These are phyloP conservation scores for Poeciliopsis infans DNA, from an alignment of 2,797 vertebrate genomes.

Conservation along the genomic window DNA sequence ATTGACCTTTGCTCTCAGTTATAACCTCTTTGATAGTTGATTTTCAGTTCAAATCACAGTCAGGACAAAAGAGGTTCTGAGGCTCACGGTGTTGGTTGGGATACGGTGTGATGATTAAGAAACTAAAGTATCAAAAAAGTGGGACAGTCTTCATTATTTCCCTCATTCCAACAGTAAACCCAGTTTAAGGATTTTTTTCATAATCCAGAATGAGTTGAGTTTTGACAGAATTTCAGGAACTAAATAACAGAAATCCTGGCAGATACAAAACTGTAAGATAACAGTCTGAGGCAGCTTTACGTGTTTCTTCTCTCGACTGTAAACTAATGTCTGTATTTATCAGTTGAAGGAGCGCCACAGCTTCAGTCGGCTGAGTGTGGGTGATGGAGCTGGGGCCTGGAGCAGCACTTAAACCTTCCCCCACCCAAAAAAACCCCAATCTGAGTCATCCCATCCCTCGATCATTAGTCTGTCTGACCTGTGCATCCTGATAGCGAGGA, in stretches of 20 bases:
- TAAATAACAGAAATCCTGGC: conserved; percentile 52
- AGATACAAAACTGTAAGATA: conserved; percentile 54
- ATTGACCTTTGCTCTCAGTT: background rate
- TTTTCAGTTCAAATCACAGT: background rate
- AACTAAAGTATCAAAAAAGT: background rate
- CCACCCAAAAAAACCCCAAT: conserved; percentile 13
- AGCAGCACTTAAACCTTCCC: conserved; percentile 56
- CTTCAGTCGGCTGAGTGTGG: conserved; percentile 47
- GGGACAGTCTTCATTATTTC: background rate
- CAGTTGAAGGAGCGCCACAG: conserved; percentile 39
- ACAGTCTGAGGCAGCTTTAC: conserved; percentile 47
- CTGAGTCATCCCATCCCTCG: conserved; percentile 68
- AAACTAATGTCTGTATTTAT: conserved; percentile 34
- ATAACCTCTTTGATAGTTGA: background rate
- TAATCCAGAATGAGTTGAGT: conserved; percentile 11
- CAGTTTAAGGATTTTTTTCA: no score
- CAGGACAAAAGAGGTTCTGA: background rate
- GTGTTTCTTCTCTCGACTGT: conserved; percentile 37
- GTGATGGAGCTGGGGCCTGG: conserved; percentile 45
- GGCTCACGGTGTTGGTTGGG: background rate
- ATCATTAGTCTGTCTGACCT: conserved; percentile 75
- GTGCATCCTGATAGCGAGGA: conserved; percentile 52
- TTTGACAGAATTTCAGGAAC: conserved; percentile 43
- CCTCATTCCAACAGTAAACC: background rate
- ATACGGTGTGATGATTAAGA: background rate